Conservation (phyloP, 2,797 vertebrate genomes). For the Crax fasciolata region DNA sequence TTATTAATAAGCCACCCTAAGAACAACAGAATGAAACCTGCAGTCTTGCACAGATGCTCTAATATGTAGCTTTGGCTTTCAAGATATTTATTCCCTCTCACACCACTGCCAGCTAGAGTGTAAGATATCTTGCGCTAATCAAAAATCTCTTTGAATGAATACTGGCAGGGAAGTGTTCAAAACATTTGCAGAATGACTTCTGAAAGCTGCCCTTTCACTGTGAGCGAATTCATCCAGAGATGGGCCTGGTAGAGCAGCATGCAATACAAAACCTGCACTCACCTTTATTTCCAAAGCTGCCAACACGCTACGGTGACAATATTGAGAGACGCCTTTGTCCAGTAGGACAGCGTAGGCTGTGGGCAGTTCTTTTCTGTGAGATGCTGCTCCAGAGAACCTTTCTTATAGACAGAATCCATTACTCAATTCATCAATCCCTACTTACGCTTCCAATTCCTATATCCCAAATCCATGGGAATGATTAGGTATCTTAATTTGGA, state of each 20-base stretch:
- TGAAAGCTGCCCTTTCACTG: background rate
- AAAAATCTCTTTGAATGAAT: slow-evolving; percentile 5
- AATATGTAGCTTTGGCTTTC: background rate
- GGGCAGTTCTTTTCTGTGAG: background rate
- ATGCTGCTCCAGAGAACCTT: background rate
- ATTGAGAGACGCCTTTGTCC: background rate
- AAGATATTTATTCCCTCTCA: background rate
- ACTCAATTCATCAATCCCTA: background rate
- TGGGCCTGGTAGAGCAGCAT: background rate
- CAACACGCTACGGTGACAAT: background rate
- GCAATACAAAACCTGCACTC: background rate
- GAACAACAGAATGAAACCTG: background rate
- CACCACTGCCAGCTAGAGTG: background rate
- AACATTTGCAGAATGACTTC: background rate
- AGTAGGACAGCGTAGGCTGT: background rate
- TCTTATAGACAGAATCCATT: background rate
- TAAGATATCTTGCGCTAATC: background rate
- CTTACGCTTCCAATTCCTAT: background rate
- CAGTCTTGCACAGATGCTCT: background rate
- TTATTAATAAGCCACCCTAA: background rate
- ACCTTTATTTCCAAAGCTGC: background rate
- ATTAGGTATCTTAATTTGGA: background rate
- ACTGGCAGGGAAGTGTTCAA: background rate
- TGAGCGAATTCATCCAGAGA: background rate
- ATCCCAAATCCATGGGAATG: slow-evolving; percentile 33